Base-by-base conservation (phyloP, 2,113 vertebrate species). In the Halichoerus grypus region DNA sequence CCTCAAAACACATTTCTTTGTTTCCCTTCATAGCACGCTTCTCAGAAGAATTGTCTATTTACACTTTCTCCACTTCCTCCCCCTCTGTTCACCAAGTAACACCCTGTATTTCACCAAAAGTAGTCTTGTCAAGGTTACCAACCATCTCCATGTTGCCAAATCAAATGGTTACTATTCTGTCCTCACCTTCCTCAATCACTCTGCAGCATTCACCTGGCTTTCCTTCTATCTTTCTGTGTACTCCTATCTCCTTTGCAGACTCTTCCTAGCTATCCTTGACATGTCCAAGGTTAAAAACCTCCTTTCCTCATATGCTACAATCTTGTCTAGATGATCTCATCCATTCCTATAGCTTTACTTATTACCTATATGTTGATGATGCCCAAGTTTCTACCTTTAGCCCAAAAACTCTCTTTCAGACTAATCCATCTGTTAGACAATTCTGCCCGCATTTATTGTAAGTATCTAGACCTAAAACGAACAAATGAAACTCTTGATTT, bases 1-100 rank as follows among this genome's bases (percentile, higher is more conserved):
- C 77, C 36, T 95, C n/a, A 57, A 97, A 94, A 95, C 51, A 77
- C n/a, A 51, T 33, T 59, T 82, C 65, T 94, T 59, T 95, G 77
- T 46, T 94, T 53, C 33, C 59, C 49, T 89, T 91, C 39, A 81
- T 14, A 85, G 22, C n/a, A 94, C 92, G 51, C 39, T 96, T 96
- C 74, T 96, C 55, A 87, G 80, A 92, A 97, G 33, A 93, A 79
- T 1, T 87, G 10, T 91, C 49, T 81, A 57, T 31, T 94, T 88
- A 61, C 8, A 86, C 46, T 77, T 59, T 24, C 51, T 88, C 82
- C 0, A 91, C 57, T 89, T 86, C 59, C 59, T 86, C 22, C 67
- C 49, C 19, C 91, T 94, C n/a, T 67, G 49, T 83, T 59, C 65
- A 59, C 36, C 79, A 94, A 80, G 18, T 91, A 49, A 88, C 59